Evolutionary conservation across 2,113 vertebrate genomes (phyloP).

Genomic region (Oryzias melastigma): DNA sequence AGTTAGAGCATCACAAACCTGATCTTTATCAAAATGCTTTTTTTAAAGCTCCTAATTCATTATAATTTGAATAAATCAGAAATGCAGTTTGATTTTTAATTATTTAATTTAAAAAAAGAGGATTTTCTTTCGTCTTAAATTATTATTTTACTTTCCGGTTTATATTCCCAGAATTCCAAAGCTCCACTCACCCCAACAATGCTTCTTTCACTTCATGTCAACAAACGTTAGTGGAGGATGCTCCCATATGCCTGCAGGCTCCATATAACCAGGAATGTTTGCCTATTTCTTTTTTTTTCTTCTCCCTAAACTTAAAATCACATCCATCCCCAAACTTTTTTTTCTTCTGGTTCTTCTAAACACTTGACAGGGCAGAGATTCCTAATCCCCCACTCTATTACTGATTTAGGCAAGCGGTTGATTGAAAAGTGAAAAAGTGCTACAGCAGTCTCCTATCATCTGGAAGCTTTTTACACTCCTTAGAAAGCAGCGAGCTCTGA

Average conservation of each 20-base stretch:
- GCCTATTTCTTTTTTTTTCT: constrained; percentile 18
- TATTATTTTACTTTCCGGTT: too few species aligned
- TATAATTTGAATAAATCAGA: too few species aligned
- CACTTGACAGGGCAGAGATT: constrained; percentile 42
- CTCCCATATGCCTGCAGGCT: constrained; percentile 4
- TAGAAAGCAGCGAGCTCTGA: constrained; percentile 41
- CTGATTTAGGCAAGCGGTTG: constrained; percentile 64
- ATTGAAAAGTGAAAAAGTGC: constrained; percentile 67
- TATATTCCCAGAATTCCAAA: constrained; percentile 18
- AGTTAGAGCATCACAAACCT: too few species aligned
- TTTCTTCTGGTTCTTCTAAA: constrained; percentile 40
- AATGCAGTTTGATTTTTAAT: too few species aligned
- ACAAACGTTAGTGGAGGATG: constrained; percentile 36
- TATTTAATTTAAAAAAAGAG: too few species aligned
- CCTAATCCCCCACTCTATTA: constrained; percentile 55
- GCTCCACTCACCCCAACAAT: constrained; percentile 10
- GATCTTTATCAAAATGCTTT: too few species aligned
- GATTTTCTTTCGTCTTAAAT: too few species aligned
- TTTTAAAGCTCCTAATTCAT: too few species aligned
- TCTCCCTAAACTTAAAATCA: constrained; percentile 48
- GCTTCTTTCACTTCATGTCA: constrained; percentile 20
- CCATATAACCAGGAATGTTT: constrained; percentile 11
- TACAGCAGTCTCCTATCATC: constrained; percentile 40
- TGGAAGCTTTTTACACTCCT: constrained; percentile 51
- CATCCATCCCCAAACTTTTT: constrained; percentile 44